A percentile compares a stretch with the other conserved stretches of the same genome.
phyloP scores from a whole-genome alignment of 2,888 invertebrate species.

The Monochamus alternatus region DNA sequence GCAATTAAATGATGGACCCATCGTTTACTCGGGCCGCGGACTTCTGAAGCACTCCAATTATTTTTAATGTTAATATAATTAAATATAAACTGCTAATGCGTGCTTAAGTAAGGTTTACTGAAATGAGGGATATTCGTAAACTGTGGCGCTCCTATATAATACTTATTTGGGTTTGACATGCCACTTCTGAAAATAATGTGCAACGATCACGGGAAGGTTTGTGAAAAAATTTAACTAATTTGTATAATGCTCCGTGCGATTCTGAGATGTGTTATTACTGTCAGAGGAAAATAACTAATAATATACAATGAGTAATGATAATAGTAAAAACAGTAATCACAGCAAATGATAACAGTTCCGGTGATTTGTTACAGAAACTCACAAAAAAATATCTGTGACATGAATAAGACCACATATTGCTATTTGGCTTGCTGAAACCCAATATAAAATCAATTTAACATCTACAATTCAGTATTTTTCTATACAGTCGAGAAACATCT shows the following conservation, averaged over 20 bases:
- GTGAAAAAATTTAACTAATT: neutral
- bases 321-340: too few relatives aligned
- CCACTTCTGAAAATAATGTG: neutral
- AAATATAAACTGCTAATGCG: slow-evolving; percentile 36
- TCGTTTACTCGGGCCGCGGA: slow-evolving; percentile 25
- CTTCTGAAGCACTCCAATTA: slow-evolving; percentile 35
- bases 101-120: slow-evolving; percentile 27
- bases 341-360: too few relatives aligned
- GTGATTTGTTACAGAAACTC: too few relatives aligned
- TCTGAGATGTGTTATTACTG: neutral
- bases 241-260: neutral
- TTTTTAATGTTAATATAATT: slow-evolving; percentile 43
- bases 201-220: neutral
- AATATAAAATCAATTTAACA: too few relatives aligned
- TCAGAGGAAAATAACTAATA: neutral
- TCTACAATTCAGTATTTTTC: too few relatives aligned
- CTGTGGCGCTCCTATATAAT: slow-evolving; percentile 7
- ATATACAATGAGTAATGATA: too few relatives aligned
- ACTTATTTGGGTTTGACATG: slow-evolving; percentile 5
- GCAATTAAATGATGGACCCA: slow-evolving; percentile 20
- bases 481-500: too few relatives aligned
- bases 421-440: too few relatives aligned
- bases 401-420: too few relatives aligned
- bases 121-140: slow-evolving; percentile 28
- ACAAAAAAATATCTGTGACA: too few relatives aligned